phyloP scores from a whole-genome alignment of 2,888 invertebrate species.

The Ophonus ardosiacus region DNA sequence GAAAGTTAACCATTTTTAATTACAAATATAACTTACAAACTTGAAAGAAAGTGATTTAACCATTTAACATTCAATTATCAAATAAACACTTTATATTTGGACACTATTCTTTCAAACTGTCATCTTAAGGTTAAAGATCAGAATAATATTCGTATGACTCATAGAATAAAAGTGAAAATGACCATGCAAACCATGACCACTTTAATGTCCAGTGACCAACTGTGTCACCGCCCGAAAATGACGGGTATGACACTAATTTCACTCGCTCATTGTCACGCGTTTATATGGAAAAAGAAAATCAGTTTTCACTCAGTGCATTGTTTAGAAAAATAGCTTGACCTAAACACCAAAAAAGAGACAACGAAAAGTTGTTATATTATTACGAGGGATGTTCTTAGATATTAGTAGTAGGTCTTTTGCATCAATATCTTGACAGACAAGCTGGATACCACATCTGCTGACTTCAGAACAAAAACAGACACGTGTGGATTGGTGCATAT shows the following conservation, averaged over 20 bases:
- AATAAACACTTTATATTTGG: neutral
- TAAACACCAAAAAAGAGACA: neutral
- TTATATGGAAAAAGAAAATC: neutral
- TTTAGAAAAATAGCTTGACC: neutral
- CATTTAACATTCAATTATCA: neutral
- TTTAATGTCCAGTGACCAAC: neutral
- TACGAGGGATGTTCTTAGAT: no score
- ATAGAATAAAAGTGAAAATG: conserved; percentile 15
- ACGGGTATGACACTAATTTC: neutral
- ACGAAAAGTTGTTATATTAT: no score
- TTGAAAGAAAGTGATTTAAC: neutral
- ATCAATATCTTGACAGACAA: no score
- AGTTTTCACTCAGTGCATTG: neutral
- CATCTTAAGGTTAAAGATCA: conserved; percentile 1
- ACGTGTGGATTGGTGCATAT: no score
- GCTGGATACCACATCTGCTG: no score
- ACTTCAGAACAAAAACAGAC: no score
- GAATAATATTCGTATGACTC: neutral
- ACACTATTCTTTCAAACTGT: neutral
- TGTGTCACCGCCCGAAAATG: neutral
- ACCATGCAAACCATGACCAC: neutral
- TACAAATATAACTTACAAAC: neutral
- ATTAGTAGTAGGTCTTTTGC: no score
- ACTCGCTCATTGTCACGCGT: neutral
- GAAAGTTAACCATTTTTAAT: neutral